A percentile compares a stretch with the other conserved stretches of the same genome.
Evolutionary conservation across 2,113 vertebrate species (phyloP).

Genomic region (Megaceryle maxima): DNA sequence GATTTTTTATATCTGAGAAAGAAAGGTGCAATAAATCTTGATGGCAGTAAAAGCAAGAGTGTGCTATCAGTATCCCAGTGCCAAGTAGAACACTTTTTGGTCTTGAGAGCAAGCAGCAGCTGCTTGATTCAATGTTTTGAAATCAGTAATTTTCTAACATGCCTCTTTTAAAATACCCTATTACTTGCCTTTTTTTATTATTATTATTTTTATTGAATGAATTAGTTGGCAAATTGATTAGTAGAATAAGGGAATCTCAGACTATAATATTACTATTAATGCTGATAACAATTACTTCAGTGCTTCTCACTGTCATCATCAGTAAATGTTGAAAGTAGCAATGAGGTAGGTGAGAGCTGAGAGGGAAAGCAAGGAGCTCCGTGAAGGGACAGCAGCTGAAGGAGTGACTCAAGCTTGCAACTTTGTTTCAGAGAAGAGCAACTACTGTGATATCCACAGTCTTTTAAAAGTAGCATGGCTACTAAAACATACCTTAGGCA

Average conservation of each 20-base stretch:
- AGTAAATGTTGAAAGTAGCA: neutral
- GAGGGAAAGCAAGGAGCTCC: neutral
- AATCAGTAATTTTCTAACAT: neutral
- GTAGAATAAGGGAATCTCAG: neutral
- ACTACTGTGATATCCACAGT: neutral
- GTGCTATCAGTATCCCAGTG: neutral
- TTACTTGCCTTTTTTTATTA: neutral
- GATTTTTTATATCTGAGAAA: neutral
- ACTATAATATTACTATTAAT: neutral
- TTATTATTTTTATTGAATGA: neutral
- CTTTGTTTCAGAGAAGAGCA: neutral
- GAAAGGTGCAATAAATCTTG: neutral
- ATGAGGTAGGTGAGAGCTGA: neutral
- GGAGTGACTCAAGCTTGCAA: neutral
- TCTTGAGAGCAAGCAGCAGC: neutral
- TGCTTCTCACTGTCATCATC: neutral
- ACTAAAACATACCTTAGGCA: neutral
- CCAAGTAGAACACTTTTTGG: neutral
- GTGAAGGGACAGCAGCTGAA: neutral
- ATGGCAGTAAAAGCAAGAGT: neutral
- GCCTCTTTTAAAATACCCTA: too few relatives aligned
- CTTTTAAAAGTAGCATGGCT: neutral
- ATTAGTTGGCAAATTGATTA: neutral
- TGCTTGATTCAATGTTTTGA: neutral
- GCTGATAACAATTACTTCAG: neutral